Conservation (phyloP, 2,797 vertebrate genomes). For the Moxostoma hubbsi region DNA sequence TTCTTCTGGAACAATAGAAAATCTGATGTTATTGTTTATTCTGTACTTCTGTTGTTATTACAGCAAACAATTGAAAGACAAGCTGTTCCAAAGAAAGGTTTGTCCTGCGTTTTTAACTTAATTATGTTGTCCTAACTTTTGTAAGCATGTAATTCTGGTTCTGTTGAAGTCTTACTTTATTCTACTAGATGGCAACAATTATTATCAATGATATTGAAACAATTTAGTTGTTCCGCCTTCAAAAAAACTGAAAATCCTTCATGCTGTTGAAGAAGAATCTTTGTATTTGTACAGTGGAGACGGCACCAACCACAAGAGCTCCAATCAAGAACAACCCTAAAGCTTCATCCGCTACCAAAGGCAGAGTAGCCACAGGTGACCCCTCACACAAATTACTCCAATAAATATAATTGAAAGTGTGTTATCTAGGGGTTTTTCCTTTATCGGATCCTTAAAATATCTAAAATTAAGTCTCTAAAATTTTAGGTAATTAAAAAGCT, state of each 20-base stretch:
- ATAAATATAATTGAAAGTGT: neutral
- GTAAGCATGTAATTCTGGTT: no score
- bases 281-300: constrained; percentile 39
- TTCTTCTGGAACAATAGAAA: neutral
- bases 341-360: constrained; percentile 6
- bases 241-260: neutral
- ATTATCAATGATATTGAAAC: neutral
- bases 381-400: neutral
- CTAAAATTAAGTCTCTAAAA: no score
- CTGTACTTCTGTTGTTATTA: neutral
- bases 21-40: neutral
- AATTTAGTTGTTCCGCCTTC: neutral
- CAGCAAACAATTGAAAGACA: constrained; percentile 43
- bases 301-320: constrained; percentile 51
- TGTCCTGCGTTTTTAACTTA: neutral
- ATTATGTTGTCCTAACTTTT: neutral
- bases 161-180: no score
- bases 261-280: neutral
- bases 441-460: no score
- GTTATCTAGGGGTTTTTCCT: no score
- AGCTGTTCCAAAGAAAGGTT: constrained; percentile 57
- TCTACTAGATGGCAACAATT: no score
- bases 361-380: constrained; percentile 64
- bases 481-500: no score
- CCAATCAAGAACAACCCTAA: constrained; percentile 11